Conservation (phyloP, 2,113 vertebrate species). For the Salvelinus fontinalis region DNA sequence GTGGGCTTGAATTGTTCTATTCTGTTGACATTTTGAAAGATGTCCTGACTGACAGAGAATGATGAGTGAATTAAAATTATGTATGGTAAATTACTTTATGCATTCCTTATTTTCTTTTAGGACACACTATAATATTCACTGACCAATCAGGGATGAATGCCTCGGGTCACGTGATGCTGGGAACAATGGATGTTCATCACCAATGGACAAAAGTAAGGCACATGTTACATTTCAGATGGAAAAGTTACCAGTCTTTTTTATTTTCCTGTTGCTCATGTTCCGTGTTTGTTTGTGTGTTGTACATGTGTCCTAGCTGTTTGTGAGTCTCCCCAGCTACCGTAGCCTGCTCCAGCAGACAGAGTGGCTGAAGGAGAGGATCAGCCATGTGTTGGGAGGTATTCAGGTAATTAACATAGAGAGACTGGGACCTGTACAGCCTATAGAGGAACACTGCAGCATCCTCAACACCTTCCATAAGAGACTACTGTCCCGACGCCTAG, state of each 20-base stretch:
- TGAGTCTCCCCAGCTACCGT: slow-evolving; percentile 82
- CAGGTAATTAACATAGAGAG: slow-evolving; percentile 83
- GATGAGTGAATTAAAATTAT: too few species aligned
- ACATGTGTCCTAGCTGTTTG: slow-evolving; percentile 77
- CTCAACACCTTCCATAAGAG: slow-evolving; percentile 81
- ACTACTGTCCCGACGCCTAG: slow-evolving; percentile 68
- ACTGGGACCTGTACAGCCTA: slow-evolving; percentile 78
- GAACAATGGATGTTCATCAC: slow-evolving; percentile 94
- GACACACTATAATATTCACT: slow-evolving; percentile 84
- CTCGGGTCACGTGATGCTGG: slow-evolving; percentile 89
- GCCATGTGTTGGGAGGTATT: slow-evolving; percentile 85
- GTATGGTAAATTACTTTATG: too few species aligned
- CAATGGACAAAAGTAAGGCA: slow-evolving; percentile 90
- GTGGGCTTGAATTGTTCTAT: too few species aligned
- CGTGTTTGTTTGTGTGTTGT: neutral
- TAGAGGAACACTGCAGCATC: slow-evolving; percentile 84
- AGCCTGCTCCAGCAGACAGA: slow-evolving; percentile 81
- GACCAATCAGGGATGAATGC: slow-evolving; percentile 93
- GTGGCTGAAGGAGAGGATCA: slow-evolving; percentile 85
- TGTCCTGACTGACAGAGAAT: too few species aligned
- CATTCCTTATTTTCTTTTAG: slow-evolving; percentile 57
- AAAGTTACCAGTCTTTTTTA: neutral
- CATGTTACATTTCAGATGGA: neutral
- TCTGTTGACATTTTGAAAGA: too few species aligned
- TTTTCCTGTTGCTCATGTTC: neutral